phyloP scores from a whole-genome alignment of 2,797 vertebrate species.

The Clarias fuscus region DNA sequence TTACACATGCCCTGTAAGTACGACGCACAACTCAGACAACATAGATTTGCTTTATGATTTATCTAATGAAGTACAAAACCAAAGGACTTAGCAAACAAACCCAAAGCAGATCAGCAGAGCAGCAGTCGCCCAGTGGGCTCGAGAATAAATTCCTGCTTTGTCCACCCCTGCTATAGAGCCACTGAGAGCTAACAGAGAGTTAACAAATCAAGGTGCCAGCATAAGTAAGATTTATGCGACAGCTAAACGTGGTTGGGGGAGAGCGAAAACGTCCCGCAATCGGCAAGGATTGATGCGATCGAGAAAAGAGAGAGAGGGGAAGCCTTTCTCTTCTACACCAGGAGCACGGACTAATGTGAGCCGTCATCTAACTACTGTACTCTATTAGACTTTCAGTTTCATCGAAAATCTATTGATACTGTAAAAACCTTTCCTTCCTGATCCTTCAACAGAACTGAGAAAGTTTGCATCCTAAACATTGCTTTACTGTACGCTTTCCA shows the following conservation, averaged over 20 bases:
- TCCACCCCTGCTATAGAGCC: background rate
- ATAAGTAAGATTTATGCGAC: conserved; percentile 14
- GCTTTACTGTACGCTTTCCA: too few species aligned
- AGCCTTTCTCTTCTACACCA: background rate
- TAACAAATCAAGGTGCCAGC: conserved; percentile 35
- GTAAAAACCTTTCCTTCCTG: too few species aligned
- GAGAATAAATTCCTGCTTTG: background rate
- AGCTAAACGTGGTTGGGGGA: background rate
- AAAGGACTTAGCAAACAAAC: too few species aligned
- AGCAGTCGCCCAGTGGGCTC: background rate
- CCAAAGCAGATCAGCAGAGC: too few species aligned
- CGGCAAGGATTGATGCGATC: background rate
- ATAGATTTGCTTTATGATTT: background rate
- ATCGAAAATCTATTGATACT: too few species aligned
- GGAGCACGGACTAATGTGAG: background rate
- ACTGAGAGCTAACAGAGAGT: conserved; percentile 13
- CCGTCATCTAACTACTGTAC: too few species aligned
- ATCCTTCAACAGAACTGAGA: too few species aligned
- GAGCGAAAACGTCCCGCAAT: background rate
- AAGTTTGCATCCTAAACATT: too few species aligned
- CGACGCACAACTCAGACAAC: background rate
- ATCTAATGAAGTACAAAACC: background rate
- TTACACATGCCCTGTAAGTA: background rate
- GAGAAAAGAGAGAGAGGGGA: background rate
- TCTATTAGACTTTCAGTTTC: too few species aligned